Conservation (phyloP, 2,888 invertebrate species). For the Drosophila atroscutellata region DNA sequence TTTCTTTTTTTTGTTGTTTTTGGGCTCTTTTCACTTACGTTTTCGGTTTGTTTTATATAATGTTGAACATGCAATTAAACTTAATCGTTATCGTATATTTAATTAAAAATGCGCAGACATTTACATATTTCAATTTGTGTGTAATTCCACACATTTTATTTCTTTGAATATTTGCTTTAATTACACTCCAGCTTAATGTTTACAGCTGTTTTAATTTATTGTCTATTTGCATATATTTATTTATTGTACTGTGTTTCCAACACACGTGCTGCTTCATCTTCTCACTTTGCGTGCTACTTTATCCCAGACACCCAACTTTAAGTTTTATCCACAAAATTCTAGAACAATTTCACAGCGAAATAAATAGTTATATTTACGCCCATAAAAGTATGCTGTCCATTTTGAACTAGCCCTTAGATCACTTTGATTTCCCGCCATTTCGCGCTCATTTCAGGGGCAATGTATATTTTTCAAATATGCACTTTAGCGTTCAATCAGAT, state of each 20-base stretch:
- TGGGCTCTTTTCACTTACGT: conserved; percentile 8
- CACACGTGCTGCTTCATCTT: not conserved
- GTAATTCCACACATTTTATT: conserved; percentile 15
- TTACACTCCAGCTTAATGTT: not conserved
- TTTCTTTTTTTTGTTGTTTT: not conserved
- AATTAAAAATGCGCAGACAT: conserved; percentile 53
- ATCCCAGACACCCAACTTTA: not conserved
- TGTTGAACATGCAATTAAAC: conserved; percentile 58
- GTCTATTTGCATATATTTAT: not conserved
- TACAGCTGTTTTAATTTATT: not conserved
- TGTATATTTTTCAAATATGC: conserved; percentile 8
- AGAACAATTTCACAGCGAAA: not conserved
- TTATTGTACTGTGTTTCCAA: not conserved
- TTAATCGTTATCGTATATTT: conserved; percentile 61
- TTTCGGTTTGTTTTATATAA: conserved; percentile 8
- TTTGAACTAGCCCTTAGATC: not conserved
- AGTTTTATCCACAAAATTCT: not conserved
- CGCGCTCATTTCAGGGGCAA: not conserved
- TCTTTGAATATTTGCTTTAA: conserved; percentile 16
- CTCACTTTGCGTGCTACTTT: not conserved
- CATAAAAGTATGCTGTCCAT: conserved; percentile 21
- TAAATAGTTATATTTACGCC: not conserved
- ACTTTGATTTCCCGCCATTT: not conserved
- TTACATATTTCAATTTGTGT: conserved; percentile 33
- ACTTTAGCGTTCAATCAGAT: conserved; percentile 27